These are phyloP conservation scores for Ferrisia virgata DNA, from an alignment of 2,888 invertebrate genomes.

Conservation along the genomic window DNA sequence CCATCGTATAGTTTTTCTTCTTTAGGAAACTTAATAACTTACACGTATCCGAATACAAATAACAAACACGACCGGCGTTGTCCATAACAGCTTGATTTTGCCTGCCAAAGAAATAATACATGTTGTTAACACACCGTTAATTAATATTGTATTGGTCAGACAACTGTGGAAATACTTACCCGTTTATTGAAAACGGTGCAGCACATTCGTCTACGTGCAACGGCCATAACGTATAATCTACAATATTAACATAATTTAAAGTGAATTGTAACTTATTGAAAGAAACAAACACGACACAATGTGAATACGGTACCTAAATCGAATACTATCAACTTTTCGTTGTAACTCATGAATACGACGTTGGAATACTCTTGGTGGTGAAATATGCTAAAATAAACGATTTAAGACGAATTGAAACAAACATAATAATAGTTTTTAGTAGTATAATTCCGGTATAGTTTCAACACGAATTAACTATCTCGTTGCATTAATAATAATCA, in stretches of 20 bases:
- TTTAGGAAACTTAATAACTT: conserved; percentile 47
- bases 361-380: neutral
- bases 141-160: neutral
- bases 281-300: neutral
- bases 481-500: neutral
- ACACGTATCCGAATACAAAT: conserved; percentile 47
- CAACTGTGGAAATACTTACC: neutral
- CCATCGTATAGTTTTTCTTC: conserved; percentile 48
- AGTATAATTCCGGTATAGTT: neutral
- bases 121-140: conserved; percentile 26
- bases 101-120: neutral
- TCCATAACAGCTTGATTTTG: conserved; percentile 48
- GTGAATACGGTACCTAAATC: conserved; percentile 41
- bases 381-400: neutral
- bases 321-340: conserved; percentile 44
- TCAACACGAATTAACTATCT: neutral
- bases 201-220: conserved; percentile 50
- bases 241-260: conserved; percentile 46
- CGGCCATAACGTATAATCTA: conserved; percentile 51
- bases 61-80: conserved; percentile 46
- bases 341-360: conserved; percentile 1
- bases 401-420: neutral
- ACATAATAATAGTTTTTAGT: neutral
- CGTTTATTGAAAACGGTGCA: conserved; percentile 47
- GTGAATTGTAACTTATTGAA: neutral